Evolutionary conservation across 1,140 invertebrate species (phyloP), one percentile per base, ranked within the genome.

Genomic region (Ridgeia piscesae): DNA sequence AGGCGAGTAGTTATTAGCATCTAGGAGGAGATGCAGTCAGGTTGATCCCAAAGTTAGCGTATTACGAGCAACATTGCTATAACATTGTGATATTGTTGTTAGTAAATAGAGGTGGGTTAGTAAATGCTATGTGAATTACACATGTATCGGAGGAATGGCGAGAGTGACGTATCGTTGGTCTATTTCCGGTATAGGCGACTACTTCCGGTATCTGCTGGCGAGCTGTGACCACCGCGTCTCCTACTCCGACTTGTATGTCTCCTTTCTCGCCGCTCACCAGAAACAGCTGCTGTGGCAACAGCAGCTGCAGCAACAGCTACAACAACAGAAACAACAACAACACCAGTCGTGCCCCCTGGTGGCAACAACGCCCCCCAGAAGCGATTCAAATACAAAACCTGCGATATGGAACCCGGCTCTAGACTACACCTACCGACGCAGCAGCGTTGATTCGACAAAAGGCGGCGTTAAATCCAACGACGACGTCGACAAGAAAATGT

Each of bases 361-460:
- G 58, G 92, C 34, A 11, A 50, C 89, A 34, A 17, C 92, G 33
- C 35, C 92, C 92, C 89, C 89, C 27, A 48, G n/a, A 0, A 35
- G 31, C 90, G 34, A 35, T 21, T 42, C 77, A 27, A 91, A 21
- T 42, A 90, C 34, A n/a, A 42, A 90, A 90, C 34, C 35, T n/a
- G 89, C 89, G 33, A 92, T 93, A 77, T 93, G 93, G 93, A 93
- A 92, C 77, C 93, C 93, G 0, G 93, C 93, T 2, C 33, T 35
- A 8, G 92, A 92, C 33, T 9, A 77, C 58, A 77, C 58, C 35
- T 93, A 31, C 92, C 93, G 58, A 48, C 88, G 34, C 50, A 14
- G 35, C 9, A 92, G 91, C 34, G 33, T 31, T 14, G 34, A 90
- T 88, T 33, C 88, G 48, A 21, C 89, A 33, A 33, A 31, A n/a